Percentiles rank a stretch among this genome's conserved stretches.
These are phyloP conservation scores for Dorcus parallelipipedus DNA, from an alignment of 2,888 invertebrate genomes.

Conservation along the genomic window DNA sequence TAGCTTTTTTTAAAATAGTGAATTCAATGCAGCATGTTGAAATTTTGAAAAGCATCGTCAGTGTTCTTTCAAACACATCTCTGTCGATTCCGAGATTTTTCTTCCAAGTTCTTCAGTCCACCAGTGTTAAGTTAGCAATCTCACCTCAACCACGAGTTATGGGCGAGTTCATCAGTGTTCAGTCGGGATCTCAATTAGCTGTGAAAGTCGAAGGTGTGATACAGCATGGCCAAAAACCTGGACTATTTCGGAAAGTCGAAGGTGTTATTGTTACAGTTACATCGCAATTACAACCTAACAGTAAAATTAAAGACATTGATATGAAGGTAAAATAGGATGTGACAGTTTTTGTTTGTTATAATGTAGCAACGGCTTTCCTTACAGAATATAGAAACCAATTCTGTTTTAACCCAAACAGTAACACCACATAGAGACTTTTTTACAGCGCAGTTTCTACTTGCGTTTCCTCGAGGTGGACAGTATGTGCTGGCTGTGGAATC, in stretches of 20 bases:
- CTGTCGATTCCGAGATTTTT: constrained; percentile 73
- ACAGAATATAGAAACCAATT: constrained; percentile 44
- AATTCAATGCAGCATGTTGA: constrained; percentile 50
- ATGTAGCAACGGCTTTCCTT: constrained; percentile 3
- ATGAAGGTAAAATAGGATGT: constrained; percentile 35
- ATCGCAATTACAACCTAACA: constrained; percentile 56
- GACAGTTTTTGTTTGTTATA: constrained; percentile 1
- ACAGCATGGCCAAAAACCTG: constrained; percentile 66
- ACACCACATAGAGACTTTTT: constrained; percentile 92
- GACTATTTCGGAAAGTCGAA: constrained; percentile 67
- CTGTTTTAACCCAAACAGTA: constrained; percentile 72
- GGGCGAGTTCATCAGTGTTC: constrained; percentile 81
- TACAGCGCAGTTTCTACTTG: constrained; percentile 84
- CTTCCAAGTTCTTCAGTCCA: constrained; percentile 82
- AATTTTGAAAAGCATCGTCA: constrained; percentile 58
- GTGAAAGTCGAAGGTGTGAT: constrained; percentile 93
- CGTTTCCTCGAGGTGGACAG: constrained; percentile 64
- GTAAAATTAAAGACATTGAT: constrained; percentile 43
- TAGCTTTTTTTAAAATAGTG: not conserved
- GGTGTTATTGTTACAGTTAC: constrained; percentile 69
- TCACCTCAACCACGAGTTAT: constrained; percentile 75
- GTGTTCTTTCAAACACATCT: constrained; percentile 61
- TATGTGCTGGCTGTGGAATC: constrained; percentile 81
- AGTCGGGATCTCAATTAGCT: constrained; percentile 80
- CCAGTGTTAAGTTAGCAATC: constrained; percentile 75